Percentiles rank a stretch among this genome's conserved stretches.
phyloP scores from a whole-genome alignment of 2,888 invertebrate species.

The Gnatocerus cornutus region DNA sequence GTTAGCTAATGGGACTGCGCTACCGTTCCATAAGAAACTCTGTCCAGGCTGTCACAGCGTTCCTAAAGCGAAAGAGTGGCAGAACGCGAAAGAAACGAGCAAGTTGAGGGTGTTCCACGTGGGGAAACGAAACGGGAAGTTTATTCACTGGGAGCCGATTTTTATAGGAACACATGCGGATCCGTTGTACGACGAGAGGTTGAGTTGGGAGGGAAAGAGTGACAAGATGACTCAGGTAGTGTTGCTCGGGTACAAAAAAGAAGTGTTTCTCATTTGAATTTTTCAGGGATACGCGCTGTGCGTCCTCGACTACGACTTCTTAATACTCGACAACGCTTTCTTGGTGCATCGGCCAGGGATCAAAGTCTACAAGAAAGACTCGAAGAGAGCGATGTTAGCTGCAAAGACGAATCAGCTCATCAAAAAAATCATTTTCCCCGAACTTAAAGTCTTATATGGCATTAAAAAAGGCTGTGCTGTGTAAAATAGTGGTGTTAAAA shows the following conservation, averaged over 20 bases:
- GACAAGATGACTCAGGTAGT: conserved; percentile 99
- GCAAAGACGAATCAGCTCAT: conserved; percentile 85
- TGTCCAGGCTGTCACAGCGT: conserved; percentile 93
- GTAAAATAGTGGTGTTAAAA: conserved; percentile 66
- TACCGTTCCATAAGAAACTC: conserved; percentile 93
- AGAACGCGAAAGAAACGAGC: conserved; percentile 80
- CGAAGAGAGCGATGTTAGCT: conserved; percentile 83
- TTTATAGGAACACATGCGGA: conserved; percentile 93
- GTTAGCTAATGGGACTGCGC: conserved; percentile 84
- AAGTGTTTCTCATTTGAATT: too few relatives aligned
- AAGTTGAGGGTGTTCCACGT: conserved; percentile 87
- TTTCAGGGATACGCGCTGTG: conserved; percentile 91
- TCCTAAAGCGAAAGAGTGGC: conserved; percentile 90
- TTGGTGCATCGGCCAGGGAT: conserved; percentile 94
- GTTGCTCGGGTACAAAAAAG: too few relatives aligned
- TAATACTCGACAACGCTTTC: conserved; percentile 95
- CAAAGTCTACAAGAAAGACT: conserved; percentile 86
- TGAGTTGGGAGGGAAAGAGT: conserved; percentile 95
- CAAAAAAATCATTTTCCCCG: conserved; percentile 86
- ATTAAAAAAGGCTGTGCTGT: conserved; percentile 86
- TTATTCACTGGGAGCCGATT: conserved; percentile 93
- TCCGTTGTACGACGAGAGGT: conserved; percentile 91
- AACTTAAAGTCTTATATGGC: conserved; percentile 89
- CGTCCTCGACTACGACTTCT: conserved; percentile 92
- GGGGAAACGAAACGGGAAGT: conserved; percentile 86